Evolutionary conservation across 2,888 invertebrate genomes (phyloP).

Genomic region (Rhynchonema sp.): DNA sequence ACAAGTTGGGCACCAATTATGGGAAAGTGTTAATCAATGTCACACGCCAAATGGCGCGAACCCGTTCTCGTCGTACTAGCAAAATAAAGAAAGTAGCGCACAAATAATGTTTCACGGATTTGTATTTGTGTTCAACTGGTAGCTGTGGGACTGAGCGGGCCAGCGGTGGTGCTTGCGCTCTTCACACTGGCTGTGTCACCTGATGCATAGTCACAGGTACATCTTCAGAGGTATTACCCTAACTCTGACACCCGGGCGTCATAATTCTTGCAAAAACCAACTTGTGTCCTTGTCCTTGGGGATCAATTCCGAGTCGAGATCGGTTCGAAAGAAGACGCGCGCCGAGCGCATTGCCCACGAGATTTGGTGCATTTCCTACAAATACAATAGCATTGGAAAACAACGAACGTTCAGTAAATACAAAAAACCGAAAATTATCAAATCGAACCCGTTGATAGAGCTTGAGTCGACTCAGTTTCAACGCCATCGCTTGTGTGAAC

Average conservation of each 20-base stretch:
- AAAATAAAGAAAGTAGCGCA: too few species aligned
- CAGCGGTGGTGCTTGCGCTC: background rate
- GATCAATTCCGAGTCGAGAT: slow-evolving; percentile 9
- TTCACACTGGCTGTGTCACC: background rate
- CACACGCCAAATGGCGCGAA: too few species aligned
- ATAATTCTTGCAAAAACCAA: background rate
- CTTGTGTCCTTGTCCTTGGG: slow-evolving; percentile 1
- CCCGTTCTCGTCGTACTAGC: too few species aligned
- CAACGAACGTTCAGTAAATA: background rate
- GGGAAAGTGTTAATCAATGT: too few species aligned
- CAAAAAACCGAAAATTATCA: background rate
- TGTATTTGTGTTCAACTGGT: too few species aligned
- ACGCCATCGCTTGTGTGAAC: slow-evolving; percentile 68
- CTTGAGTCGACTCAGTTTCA: slow-evolving; percentile 65
- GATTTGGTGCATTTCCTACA: slow-evolving; percentile 65
- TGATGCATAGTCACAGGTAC: background rate
- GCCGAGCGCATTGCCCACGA: slow-evolving; percentile 81
- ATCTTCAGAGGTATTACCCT: background rate
- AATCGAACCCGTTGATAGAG: slow-evolving; percentile 41
- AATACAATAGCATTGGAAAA: slow-evolving; percentile 14
- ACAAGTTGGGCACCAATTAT: too few species aligned
- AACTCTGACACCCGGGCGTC: background rate
- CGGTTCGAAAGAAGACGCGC: slow-evolving; percentile 65
- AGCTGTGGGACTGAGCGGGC: too few species aligned
- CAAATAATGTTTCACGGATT: too few species aligned